Evolutionary conservation across 2,113 vertebrate species (phyloP), one percentile per base, ranked within the genome.

Genomic region (Mesitornis unicolor): DNA sequence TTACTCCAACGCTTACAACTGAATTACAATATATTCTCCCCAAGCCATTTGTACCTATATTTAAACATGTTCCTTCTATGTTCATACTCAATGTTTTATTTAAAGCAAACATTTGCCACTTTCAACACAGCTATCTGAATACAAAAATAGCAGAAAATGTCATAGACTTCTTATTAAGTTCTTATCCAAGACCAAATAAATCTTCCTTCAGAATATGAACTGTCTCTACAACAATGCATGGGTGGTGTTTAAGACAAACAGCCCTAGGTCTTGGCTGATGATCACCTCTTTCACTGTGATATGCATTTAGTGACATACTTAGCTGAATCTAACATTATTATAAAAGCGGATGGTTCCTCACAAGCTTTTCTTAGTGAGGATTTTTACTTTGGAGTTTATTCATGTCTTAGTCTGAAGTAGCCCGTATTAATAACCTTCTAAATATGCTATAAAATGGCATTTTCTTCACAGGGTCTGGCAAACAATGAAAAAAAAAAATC

Each of bases 221-320:
- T 48, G 16, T 35, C 36, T 64, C 42, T 50, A 35, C 18, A 28
- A 15, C 25, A 51, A 25, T 8, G 16, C 22, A 59, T 0, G 0
- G 28, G 21, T 29, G 11, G 21, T 31, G 43, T 48, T 76, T 76
- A 51, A 76, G 57, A 74, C 12, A 63, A 7, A 56, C 6, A 64
- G 36, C 21, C 16, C 5, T 4, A n/a, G 13, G 20, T 67, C 61
- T 48, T 5, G 5, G 33, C 19, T 84, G 29, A 63, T 16, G 19
- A 42, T 19, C 22, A 43, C 16, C 33, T 53, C 35, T 78, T 77
- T 35, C 54, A 53, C 69, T 47, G 15, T 8, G 26, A 53, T 24
- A 19, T 24, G 24, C 36, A 60, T 54, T 78, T 60, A 69, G 15
- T 17, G 22, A 69, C 25, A 53, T 29, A 38, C 42, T 79, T 57